Base-by-base conservation (phyloP, 2,888 invertebrate species). In the Macrophya alboannulata region DNA sequence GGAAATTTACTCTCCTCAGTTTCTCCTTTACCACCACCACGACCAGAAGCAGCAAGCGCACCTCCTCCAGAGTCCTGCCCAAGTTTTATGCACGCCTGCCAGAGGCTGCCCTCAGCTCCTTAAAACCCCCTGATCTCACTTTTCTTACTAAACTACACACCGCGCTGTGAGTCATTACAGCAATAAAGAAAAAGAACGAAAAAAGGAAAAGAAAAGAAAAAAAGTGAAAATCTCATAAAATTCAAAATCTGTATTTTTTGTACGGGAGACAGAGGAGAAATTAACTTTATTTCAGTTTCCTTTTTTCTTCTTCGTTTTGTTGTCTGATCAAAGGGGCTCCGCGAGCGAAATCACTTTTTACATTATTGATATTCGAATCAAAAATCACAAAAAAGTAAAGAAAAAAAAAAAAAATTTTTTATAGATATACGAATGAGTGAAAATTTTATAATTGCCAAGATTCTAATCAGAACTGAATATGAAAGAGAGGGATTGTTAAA, bases 1-100 rank as follows among this genome's bases (percentile, higher is more conserved):
- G 81, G 77, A 84, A 85, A 86, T 89, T 87, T 88, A 86, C 86
- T 86, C 85, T 85, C 85, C 65, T 79, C 86, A 48, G 21, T 68
- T 85, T 55, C 59, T 83, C n/a, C 71, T 40, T 17, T 48, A 21
- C n/a, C 40, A 17, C 51, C 55, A 6, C 59, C 37, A 15, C n/a
- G n/a, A n/a, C 4, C 62, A 40, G n/a, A n/a, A n/a, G 31, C 31
- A 48, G 51, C 51, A 51, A 51, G 17, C 51, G 51, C 1, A 51
- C 59, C 55, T 43, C 59, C 21, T 37, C 21, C 3, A 31, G 31
- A 31, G 31, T 59, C 59, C 55, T 79, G 21, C 17, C 48, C 55
- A 81, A 81, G 37, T 81, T 81, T 81, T 62, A 31, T 81, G 71
- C n/a, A 71, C 71, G 40, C n/a, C 71, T 71, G 55, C 55, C 55